Percentiles rank a stretch among this genome's conserved stretches.
phyloP scores from a whole-genome alignment of 2,888 invertebrate genomes.

The Malthinus seriepunctatus region DNA sequence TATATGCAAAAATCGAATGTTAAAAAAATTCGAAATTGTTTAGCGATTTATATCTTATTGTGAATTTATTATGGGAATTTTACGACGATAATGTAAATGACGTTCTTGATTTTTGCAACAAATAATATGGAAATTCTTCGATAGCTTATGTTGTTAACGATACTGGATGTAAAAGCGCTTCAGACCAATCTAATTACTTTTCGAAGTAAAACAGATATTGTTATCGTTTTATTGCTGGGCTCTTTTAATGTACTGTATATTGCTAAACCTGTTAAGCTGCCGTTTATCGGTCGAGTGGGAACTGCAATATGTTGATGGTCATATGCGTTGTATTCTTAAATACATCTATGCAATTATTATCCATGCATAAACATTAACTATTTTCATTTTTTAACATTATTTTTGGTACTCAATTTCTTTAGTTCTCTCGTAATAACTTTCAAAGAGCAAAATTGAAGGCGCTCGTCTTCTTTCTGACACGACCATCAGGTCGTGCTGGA shows the following conservation, averaged over 20 bases:
- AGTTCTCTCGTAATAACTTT: no score
- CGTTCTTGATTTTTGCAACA: no score
- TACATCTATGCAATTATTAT: slow-evolving; percentile 23
- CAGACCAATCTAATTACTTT: slow-evolving; percentile 35
- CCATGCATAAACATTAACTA: slow-evolving; percentile 15
- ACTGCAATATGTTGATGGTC: slow-evolving; percentile 20
- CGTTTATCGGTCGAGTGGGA: slow-evolving; percentile 27
- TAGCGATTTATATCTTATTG: no score
- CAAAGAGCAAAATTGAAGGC: no score
- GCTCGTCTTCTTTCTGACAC: no score
- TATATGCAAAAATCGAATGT: no score
- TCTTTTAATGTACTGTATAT: slow-evolving; percentile 29
- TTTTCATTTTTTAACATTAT: neutral
- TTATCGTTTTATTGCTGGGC: slow-evolving; percentile 33
- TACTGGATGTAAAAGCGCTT: slow-evolving; percentile 6
- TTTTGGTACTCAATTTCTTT: no score
- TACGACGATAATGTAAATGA: no score
- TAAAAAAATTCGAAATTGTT: no score
- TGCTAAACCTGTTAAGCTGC: slow-evolving; percentile 29
- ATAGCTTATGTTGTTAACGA: slow-evolving; percentile 12
- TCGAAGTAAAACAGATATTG: slow-evolving; percentile 34
- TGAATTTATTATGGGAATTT: no score
- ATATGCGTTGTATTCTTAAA: slow-evolving; percentile 20
- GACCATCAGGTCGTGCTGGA: no score
- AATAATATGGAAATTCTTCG: slow-evolving; percentile 16